phyloP scores from a whole-genome alignment of 2,113 vertebrate genomes.

The Pseudolaguvia tuberculata region DNA sequence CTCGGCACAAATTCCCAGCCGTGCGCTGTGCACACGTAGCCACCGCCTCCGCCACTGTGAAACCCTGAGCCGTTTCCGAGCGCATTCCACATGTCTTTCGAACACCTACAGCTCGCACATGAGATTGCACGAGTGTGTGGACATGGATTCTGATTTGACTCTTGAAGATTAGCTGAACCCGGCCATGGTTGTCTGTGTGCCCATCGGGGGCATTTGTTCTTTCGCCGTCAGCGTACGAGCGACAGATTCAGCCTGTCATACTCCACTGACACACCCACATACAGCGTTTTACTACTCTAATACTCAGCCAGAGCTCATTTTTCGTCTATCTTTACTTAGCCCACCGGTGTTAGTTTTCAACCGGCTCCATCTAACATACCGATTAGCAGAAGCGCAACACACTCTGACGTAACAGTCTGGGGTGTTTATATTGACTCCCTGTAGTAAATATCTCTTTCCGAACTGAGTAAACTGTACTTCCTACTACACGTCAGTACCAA shows the following conservation, averaged over 20 bases:
- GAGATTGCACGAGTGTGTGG: constrained; percentile 27
- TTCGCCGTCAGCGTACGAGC: constrained; percentile 60
- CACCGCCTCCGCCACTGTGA: constrained; percentile 53
- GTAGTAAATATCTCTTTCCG: constrained; percentile 56
- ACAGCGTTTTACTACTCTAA: not conserved
- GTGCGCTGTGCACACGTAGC: constrained; percentile 60
- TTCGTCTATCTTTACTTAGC: not conserved
- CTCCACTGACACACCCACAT: constrained; percentile 2
- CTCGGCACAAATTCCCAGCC: constrained; percentile 65
- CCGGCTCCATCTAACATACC: constrained; percentile 8
- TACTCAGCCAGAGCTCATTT: constrained; percentile 11
- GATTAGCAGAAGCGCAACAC: constrained; percentile 4
- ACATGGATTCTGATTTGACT: constrained; percentile 15
- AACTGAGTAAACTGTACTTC: not conserved
- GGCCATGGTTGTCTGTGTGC: constrained; percentile 47
- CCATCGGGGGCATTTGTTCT: constrained; percentile 41
- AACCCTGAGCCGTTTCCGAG: constrained; percentile 63
- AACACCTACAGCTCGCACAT: constrained; percentile 16
- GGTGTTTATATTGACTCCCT: constrained; percentile 67
- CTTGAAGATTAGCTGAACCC: constrained; percentile 55
- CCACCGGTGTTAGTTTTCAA: constrained; percentile 13
- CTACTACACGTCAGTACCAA: not conserved
- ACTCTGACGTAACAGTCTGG: constrained; percentile 48
- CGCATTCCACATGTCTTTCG: constrained; percentile 59
- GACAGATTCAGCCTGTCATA: constrained; percentile 63